Percentiles rank a stretch among this genome's conserved stretches.
Conservation (phyloP, 1,140 invertebrate species). For the Nebria ingens region DNA sequence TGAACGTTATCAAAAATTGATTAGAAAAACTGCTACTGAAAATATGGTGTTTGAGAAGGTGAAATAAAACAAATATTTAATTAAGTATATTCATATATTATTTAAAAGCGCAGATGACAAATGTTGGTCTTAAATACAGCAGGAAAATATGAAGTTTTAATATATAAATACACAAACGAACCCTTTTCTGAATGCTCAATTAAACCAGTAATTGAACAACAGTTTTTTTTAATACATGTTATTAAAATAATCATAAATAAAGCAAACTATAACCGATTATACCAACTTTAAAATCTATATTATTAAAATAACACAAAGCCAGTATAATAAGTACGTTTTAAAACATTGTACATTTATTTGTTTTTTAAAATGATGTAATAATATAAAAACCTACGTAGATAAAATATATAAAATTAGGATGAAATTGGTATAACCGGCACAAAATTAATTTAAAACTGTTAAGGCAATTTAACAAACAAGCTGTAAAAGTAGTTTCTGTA, state of each 20-base stretch:
- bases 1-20: no score
- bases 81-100: no score
- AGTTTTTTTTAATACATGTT: neutral
- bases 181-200: neutral
- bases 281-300: no score
- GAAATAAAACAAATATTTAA: no score
- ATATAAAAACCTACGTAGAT: neutral
- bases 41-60: no score
- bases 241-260: no score
- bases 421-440: neutral
- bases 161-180: no score
- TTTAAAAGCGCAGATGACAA: neutral
- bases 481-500: conserved; percentile 22
- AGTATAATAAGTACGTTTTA: no score
- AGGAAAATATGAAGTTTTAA: no score
- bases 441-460: neutral
- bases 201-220: neutral
- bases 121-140: neutral
- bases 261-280: no score
- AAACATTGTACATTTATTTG: neutral
- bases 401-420: neutral
- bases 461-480: conserved; percentile 9
- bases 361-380: neutral
- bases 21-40: no score
- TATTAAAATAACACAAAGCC: no score